Percentiles rank a stretch among this genome's conserved stretches.
phyloP scores from a whole-genome alignment of 2,113 vertebrate genomes.

The Plecturocebus donacophilus region DNA sequence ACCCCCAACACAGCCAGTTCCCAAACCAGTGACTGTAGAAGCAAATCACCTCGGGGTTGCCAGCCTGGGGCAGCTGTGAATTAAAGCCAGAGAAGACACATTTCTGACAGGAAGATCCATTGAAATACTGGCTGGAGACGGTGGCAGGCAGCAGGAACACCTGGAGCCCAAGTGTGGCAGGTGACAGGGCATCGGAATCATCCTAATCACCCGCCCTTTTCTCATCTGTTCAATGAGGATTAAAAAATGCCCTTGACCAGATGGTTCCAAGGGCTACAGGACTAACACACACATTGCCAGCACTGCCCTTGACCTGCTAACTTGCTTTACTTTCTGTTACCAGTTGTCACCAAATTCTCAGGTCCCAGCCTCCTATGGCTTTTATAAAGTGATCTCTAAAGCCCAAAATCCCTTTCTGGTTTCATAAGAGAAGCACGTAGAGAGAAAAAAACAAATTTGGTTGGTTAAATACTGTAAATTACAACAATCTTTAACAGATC shows the following conservation, averaged over 20 bases:
- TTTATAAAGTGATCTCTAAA: background rate
- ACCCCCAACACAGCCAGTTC: background rate
- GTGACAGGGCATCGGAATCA: background rate
- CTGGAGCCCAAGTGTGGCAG: background rate
- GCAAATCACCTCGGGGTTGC: conserved; percentile 54
- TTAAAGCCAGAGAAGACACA: conserved; percentile 19
- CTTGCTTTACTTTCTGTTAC: background rate
- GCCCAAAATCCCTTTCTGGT: background rate
- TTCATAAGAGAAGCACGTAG: background rate
- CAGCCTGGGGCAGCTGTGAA: conserved; percentile 53
- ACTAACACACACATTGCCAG: accelerated
- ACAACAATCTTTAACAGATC: background rate
- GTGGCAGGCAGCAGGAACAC: background rate
- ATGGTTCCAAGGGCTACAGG: background rate
- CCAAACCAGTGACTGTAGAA: conserved; percentile 35
- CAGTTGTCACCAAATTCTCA: accelerated
- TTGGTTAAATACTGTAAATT: background rate
- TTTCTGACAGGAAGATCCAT: conserved; percentile 57
- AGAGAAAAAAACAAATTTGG: background rate
- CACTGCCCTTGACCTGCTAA: background rate
- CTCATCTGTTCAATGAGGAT: background rate
- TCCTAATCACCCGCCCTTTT: no score
- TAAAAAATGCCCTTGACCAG: background rate
- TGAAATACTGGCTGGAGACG: background rate
- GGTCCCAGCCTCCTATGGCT: accelerated